phyloP scores from a whole-genome alignment of 2,797 vertebrate genomes.

The Coilia nasus region DNA sequence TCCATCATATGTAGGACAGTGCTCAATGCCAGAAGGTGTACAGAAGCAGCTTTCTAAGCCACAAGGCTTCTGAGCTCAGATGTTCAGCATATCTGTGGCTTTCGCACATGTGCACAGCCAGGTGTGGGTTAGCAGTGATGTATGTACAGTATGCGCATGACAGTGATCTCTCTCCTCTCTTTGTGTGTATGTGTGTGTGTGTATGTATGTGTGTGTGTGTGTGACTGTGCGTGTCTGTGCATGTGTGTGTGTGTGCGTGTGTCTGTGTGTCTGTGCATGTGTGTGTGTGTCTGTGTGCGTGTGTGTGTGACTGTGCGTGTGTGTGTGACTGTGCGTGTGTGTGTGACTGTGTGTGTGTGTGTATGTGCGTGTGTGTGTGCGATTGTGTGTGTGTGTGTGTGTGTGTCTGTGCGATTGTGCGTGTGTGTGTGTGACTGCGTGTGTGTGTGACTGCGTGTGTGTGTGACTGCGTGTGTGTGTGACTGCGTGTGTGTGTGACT shows the following conservation, averaged over 20 bases:
- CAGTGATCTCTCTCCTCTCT: background rate
- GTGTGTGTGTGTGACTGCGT: background rate
- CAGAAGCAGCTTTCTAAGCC: background rate
- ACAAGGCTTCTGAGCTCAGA: background rate
- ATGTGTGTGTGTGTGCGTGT: background rate
- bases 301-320: no score
- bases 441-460: background rate
- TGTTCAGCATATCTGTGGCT: background rate
- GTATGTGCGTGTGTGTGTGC: background rate
- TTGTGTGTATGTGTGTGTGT: background rate
- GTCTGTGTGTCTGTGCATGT: constrained; percentile 23
- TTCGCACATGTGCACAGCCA: background rate
- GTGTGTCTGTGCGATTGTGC: constrained; percentile 17
- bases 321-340: constrained; percentile 29
- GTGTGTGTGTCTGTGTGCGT: constrained; percentile 36
- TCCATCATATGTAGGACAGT: background rate
- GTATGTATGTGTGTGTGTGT: background rate
- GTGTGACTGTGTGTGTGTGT: no score
- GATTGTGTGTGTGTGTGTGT: background rate
- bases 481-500: background rate
- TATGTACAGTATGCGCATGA: background rate
- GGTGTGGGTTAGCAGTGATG: background rate
- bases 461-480: background rate
- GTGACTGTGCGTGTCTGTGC: no score
- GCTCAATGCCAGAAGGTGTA: background rate